Percentiles rank a stretch among this genome's conserved stretches.
Conservation (phyloP, 2,113 vertebrate species). For the Cricetomys ansorgei region DNA sequence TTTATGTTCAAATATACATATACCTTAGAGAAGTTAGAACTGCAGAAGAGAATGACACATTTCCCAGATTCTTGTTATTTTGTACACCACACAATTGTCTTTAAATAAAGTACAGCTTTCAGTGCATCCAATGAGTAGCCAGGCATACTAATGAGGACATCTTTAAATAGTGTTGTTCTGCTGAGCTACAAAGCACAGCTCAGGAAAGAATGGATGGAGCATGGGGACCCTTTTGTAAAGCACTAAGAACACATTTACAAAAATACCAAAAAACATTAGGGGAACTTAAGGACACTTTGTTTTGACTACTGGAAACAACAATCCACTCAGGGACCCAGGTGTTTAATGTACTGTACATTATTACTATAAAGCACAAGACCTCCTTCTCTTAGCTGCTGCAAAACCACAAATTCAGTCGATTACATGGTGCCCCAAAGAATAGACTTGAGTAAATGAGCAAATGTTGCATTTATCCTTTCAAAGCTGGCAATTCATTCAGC, state of each 20-base stretch:
- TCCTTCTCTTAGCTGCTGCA: constrained; percentile 66
- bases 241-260: constrained; percentile 51
- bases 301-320: constrained; percentile 63
- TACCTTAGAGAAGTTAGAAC: neutral
- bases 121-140: constrained; percentile 3
- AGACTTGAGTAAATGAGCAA: constrained; percentile 58
- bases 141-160: neutral
- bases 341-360: constrained; percentile 79
- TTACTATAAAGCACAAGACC: constrained; percentile 71
- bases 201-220: constrained; percentile 28
- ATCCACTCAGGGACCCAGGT: constrained; percentile 51
- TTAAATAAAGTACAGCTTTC: constrained; percentile 63
- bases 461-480: constrained; percentile 54
- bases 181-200: neutral
- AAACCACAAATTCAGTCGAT: constrained; percentile 75
- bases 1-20: neutral
- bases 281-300: constrained; percentile 55
- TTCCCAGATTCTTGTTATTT: neutral
- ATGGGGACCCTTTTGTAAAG: constrained; percentile 42
- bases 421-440: constrained; percentile 72
- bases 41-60: neutral
- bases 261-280: constrained; percentile 55
- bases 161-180: constrained; percentile 24
- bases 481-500: constrained; percentile 30
- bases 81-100: neutral